Evolutionary conservation across 2,888 invertebrate species (phyloP), one percentile per base, ranked within the genome.

Genomic region (Eupithecia tripunctaria): DNA sequence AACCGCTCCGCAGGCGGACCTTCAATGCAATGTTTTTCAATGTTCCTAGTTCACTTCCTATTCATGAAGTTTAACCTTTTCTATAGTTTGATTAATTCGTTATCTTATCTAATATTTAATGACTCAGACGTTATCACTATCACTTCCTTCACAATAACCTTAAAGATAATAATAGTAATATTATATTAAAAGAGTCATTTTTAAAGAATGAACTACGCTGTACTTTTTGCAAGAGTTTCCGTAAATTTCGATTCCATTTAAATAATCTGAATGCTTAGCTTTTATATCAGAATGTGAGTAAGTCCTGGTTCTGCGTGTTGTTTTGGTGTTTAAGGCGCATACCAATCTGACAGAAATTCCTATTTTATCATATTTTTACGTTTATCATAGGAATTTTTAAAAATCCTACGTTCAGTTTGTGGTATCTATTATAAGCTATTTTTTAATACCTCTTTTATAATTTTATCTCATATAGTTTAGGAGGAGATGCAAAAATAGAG

Each of bases 101-200:
- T 68, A 68, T 68, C 67, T 68, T 38, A 68, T 68, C 67, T 59
- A 56, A 67, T 56, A 32, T 67, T 63, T 63, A 32, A 32, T 63
- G 51, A 67, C 36, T 56, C 51, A 67, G 21, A 56, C 62, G 62
- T 32, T 63, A 32, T 29, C 32, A 12, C 27, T 62, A n/a, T 62
- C 62, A 32, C 62, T 63, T 29, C 29, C 60, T 29, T 29, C 15
- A 29, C 60, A 60, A 51, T 51, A 51, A 51, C 56, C 56, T 56
- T 25, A 56, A 56, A 56, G 12, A 56, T 56, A 51, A 4, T 21
- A 10, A 51, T 51, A 56, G 25, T 12, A 12, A n/a, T n/a, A n/a
- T n/a, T n/a, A n/a, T n/a, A n/a, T n/a, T n/a, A n/a, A n/a, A n/a
- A 51, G 56, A 14, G 10, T 14, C 25, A 25, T 21, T 51, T 51